phyloP scores from a whole-genome alignment of 2,888 invertebrate genomes.

The Drosophila quinaria region DNA sequence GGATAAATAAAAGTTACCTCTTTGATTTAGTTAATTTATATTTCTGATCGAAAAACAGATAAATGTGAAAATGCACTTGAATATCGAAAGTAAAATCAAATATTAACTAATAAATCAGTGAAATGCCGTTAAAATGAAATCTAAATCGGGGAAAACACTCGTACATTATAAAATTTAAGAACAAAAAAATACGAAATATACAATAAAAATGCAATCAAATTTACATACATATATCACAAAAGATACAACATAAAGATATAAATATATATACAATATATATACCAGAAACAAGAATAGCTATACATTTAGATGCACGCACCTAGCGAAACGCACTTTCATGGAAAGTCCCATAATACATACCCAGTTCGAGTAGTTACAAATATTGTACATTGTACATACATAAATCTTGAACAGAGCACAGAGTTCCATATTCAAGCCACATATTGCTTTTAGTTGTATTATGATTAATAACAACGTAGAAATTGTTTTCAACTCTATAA shows the following conservation, averaged over 20 bases:
- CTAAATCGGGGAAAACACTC: constrained; percentile 22
- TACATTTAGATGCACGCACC: constrained; percentile 67
- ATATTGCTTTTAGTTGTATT: constrained; percentile 42
- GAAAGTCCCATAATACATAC: constrained; percentile 34
- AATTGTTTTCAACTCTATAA: constrained; percentile 30
- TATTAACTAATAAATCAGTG: constrained; percentile 27
- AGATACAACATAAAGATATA: constrained; percentile 20
- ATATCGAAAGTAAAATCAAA: constrained; percentile 12
- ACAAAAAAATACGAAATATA: constrained; percentile 47
- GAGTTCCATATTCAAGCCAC: constrained; percentile 52
- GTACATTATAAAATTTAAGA: constrained; percentile 23
- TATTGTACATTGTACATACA: constrained; percentile 23
- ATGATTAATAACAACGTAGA: constrained; percentile 28
- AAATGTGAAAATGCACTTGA: constrained; percentile 26
- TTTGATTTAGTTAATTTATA: constrained; percentile 20
- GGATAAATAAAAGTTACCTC: constrained; percentile 14
- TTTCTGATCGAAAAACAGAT: constrained; percentile 12
- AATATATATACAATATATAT: constrained; percentile 35
- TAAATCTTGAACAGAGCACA: constrained; percentile 45
- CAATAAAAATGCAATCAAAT: constrained; percentile 76
- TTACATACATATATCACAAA: constrained; percentile 61
- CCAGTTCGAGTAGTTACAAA: constrained; percentile 30
- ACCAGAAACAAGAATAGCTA: constrained; percentile 33
- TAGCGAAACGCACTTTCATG: constrained; percentile 61
- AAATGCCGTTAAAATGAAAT: constrained; percentile 25